Percentiles rank a stretch among this genome's conserved stretches.
Evolutionary conservation across 2,797 vertebrate species (phyloP).

Genomic region (Chaetophractus vellerosus): DNA sequence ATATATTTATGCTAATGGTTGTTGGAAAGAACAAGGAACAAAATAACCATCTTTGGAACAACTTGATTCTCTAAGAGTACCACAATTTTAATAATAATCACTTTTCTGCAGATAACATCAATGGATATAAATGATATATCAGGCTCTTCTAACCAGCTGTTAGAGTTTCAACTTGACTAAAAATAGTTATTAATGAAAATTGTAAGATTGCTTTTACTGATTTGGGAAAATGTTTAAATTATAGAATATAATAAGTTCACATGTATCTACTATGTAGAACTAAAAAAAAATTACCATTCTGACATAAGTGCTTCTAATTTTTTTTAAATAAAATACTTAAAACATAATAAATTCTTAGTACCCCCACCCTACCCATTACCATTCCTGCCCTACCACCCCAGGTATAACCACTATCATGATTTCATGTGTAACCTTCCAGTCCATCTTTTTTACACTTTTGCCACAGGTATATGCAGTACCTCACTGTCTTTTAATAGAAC

Average conservation of each 20-base stretch:
- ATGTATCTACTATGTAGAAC: background rate
- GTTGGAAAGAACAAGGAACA: background rate
- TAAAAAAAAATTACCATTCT: slow-evolving; percentile 15
- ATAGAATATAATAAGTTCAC: background rate
- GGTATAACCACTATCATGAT: background rate
- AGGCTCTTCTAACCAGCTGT: background rate
- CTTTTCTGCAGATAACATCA: background rate
- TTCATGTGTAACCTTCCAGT: background rate
- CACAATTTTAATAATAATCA: background rate
- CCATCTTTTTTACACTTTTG: background rate
- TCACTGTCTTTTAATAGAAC: background rate
- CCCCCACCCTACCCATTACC: background rate
- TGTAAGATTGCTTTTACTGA: background rate
- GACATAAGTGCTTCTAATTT: background rate
- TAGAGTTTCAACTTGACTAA: slow-evolving; percentile 33
- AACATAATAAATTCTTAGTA: background rate
- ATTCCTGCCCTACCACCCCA: background rate
- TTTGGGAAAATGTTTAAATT: slow-evolving; percentile 35
- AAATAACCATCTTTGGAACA: background rate
- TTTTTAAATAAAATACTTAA: slow-evolving; percentile 44
- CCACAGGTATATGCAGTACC: background rate
- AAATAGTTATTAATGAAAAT: slow-evolving; percentile 6
- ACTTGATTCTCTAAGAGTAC: background rate
- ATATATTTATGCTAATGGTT: background rate
- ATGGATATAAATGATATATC: background rate